Conservation (phyloP, 2,888 invertebrate species). For the Allophyes oxyacanthae region DNA sequence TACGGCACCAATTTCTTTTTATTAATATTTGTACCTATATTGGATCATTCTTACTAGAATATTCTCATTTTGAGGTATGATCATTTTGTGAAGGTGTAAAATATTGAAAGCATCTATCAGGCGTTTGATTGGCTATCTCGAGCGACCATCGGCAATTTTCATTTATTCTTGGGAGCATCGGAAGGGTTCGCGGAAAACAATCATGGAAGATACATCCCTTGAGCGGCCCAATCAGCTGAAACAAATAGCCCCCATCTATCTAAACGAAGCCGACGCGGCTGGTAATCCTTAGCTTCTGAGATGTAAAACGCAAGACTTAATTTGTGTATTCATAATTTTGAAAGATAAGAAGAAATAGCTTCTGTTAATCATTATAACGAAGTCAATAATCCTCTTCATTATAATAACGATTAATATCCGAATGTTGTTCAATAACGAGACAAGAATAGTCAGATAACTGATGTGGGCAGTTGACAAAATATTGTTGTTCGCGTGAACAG, state of each 20-base stretch:
- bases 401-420: slow-evolving; percentile 69
- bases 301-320: slow-evolving; percentile 50
- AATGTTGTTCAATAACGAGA: slow-evolving; percentile 53
- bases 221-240: slow-evolving; percentile 82
- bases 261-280: slow-evolving; percentile 58
- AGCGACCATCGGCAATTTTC: slow-evolving; percentile 70
- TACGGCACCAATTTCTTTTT: slow-evolving; percentile 24
- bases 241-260: slow-evolving; percentile 81
- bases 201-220: slow-evolving; percentile 79
- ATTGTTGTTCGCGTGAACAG: slow-evolving; percentile 73
- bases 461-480: slow-evolving; percentile 79
- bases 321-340: slow-evolving; percentile 44
- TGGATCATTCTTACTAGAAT: slow-evolving; percentile 1
- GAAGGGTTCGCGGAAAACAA: slow-evolving; percentile 85
- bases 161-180: slow-evolving; percentile 69
- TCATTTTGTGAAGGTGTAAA: slow-evolving; percentile 33
- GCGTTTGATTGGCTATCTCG: slow-evolving; percentile 75
- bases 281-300: slow-evolving; percentile 43
- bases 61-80: slow-evolving; percentile 14
- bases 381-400: slow-evolving; percentile 53
- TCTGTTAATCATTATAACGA: slow-evolving; percentile 32
- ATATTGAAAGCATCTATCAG: slow-evolving; percentile 61
- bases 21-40: slow-evolving; percentile 41
- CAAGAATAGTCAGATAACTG: slow-evolving; percentile 50
- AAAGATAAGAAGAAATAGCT: slow-evolving; percentile 24